These are phyloP conservation scores for Okapia johnstoni DNA, from an alignment of 2,113 vertebrate genomes.

Conservation along the genomic window DNA sequence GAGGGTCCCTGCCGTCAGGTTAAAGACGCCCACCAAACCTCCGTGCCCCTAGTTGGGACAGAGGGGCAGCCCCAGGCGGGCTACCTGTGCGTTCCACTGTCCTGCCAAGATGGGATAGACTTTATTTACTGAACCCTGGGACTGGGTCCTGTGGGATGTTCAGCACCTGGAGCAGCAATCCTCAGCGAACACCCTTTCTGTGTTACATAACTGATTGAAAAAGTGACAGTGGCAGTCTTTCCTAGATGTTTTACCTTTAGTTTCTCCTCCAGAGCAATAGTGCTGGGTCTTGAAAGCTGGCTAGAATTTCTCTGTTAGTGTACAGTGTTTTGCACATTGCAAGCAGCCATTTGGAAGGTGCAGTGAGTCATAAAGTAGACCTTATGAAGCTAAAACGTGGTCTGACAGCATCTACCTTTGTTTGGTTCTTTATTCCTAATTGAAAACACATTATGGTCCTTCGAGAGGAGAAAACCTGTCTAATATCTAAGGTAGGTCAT, in stretches of 20 bases:
- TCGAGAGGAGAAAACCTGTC: background rate
- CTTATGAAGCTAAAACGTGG: background rate
- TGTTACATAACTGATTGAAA: background rate
- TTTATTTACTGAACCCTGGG: background rate
- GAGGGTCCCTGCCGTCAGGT: slow-evolving; percentile 80
- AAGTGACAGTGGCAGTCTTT: background rate
- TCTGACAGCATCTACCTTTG: background rate
- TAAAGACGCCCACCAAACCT: slow-evolving; percentile 88
- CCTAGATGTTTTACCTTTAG: rapidly evolving
- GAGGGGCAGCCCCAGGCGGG: background rate
- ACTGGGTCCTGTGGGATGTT: background rate
- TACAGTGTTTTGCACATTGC: background rate
- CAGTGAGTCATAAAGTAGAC: background rate
- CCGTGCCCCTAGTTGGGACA: slow-evolving; percentile 45
- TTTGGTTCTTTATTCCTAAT: background rate
- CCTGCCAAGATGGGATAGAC: rapidly evolving
- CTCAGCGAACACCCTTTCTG: background rate
- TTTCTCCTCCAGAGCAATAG: background rate
- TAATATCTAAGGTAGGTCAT: background rate
- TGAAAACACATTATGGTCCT: rapidly evolving
- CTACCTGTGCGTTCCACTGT: rapidly evolving
- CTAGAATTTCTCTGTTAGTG: background rate
- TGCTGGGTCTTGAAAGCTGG: background rate
- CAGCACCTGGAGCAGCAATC: background rate
- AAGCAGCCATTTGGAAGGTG: rapidly evolving